Conservation (phyloP, 2,113 vertebrate genomes). For the Phycodurus eques region DNA sequence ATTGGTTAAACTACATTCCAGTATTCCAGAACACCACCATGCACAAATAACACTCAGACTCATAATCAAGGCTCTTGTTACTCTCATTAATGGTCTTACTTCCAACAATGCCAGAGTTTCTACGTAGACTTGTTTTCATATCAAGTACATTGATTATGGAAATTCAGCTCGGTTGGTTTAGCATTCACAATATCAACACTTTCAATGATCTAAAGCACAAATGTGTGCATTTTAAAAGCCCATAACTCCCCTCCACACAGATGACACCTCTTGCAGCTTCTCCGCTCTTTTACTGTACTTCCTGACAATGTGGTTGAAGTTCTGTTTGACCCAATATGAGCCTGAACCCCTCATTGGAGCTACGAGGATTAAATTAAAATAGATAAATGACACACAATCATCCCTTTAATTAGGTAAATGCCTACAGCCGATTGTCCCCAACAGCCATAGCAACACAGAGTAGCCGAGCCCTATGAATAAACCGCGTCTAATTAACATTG, state of each 20-base stretch:
- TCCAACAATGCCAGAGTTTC: neutral
- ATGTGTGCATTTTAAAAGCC: conserved; percentile 23
- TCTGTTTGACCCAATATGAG: conserved; percentile 51
- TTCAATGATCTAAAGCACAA: conserved; percentile 7
- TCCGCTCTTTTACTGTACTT: conserved; percentile 31
- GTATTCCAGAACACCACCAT: conserved; percentile 49
- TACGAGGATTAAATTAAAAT: neutral
- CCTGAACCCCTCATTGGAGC: conserved; percentile 36
- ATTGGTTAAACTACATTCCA: no score
- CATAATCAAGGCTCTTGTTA: neutral
- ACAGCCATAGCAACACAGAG: neutral
- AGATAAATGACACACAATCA: neutral
- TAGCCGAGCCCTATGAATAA: neutral
- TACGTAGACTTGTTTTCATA: neutral
- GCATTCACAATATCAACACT: conserved; percentile 29
- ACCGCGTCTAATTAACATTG: neutral
- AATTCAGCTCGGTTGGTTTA: conserved; percentile 36
- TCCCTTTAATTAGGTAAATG: neutral
- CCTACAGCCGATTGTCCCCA: neutral
- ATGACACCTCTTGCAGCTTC: conserved; percentile 13
- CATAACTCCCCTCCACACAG: conserved; percentile 1
- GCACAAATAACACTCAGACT: conserved; percentile 45
- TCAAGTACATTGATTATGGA: conserved; percentile 14
- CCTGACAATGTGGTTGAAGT: conserved; percentile 17
- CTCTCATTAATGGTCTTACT: neutral